A percentile compares a stretch with the other conserved stretches of the same genome.
Evolutionary conservation across 2,888 invertebrate species (phyloP).

Genomic region (Sarcophaga carnaria): DNA sequence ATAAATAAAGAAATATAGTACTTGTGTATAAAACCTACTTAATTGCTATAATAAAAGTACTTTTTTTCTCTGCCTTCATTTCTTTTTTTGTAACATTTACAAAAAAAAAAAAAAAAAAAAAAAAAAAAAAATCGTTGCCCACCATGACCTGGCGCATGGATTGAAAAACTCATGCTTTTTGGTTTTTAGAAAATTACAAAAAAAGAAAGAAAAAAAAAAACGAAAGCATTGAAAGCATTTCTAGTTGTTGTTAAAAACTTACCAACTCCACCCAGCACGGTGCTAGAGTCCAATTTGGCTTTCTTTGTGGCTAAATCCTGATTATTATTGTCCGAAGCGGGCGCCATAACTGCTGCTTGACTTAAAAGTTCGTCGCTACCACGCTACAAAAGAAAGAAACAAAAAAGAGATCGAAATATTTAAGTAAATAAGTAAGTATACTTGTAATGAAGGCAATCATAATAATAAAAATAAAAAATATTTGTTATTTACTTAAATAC

Average conservation of each 20-base stretch:
- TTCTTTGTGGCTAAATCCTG: constrained; percentile 96
- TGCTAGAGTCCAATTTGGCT: constrained; percentile 85
- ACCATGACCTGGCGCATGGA: too few species aligned
- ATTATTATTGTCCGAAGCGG: constrained; percentile 97
- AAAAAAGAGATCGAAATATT: constrained; percentile 45
- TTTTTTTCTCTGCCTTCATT: too few species aligned
- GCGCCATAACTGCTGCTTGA: constrained; percentile 96
- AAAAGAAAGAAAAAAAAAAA: constrained; percentile 1
- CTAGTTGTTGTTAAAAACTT: constrained; percentile 72
- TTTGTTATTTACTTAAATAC: constrained; percentile 74
- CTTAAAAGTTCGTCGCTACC: constrained; percentile 98
- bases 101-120: constrained; percentile 23
- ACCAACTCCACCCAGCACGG: constrained; percentile 82
- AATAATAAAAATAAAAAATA: constrained; percentile 76
- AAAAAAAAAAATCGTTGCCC: not conserved
- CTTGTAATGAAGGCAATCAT: constrained; percentile 70
- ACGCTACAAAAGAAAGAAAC: constrained; percentile 86
- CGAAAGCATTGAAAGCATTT: not conserved
- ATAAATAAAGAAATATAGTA: constrained; percentile 29
- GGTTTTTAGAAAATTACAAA: not conserved
- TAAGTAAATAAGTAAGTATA: constrained; percentile 61
- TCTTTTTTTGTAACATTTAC: constrained; percentile 32
- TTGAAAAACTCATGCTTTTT: not conserved
- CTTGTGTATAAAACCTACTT: constrained; percentile 53
- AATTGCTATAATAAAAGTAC: constrained; percentile 50